Evolutionary conservation across 1,140 invertebrate genomes (phyloP).

Genomic region (Idris sp.): DNA sequence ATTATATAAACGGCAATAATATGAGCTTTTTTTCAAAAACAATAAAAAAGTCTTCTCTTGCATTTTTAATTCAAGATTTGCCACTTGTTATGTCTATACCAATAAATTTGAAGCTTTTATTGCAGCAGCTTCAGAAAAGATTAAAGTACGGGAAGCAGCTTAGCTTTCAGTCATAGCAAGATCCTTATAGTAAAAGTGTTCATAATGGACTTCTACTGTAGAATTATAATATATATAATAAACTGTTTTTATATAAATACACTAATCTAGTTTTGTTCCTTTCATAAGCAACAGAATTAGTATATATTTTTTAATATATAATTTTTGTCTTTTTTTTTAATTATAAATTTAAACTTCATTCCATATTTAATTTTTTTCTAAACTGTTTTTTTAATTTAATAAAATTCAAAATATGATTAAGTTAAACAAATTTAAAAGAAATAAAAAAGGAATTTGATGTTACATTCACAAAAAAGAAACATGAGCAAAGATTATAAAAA

Average conservation of each 20-base stretch:
- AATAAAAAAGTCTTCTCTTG: constrained; percentile 6
- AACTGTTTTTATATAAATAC: constrained; percentile 9
- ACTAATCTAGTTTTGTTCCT: constrained; percentile 9
- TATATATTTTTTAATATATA: no score
- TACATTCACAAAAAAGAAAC: no score
- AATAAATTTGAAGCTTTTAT: constrained; percentile 58
- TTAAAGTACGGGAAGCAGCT: constrained; percentile 48
- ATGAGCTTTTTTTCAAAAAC: constrained; percentile 22
- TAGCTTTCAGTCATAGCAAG: constrained; percentile 49
- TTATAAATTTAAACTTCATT: no score
- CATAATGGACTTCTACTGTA: constrained; percentile 55
- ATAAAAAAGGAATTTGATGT: no score
- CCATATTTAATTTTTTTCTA: constrained; percentile 33
- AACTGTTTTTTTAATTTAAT: no score
- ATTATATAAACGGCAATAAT: no score
- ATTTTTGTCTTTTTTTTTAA: no score
- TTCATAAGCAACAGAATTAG: constrained; percentile 20
- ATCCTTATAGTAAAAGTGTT: constrained; percentile 38
- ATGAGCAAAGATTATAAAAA: no score
- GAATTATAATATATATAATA: constrained; percentile 44
- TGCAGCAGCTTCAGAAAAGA: constrained; percentile 49
- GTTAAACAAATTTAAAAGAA: no score
- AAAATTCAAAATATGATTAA: no score
- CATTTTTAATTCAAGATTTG: constrained; percentile 47
- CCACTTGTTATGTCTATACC: constrained; percentile 49